Conservation (phyloP, 2,797 vertebrate genomes). For the Chelon labrosus region DNA sequence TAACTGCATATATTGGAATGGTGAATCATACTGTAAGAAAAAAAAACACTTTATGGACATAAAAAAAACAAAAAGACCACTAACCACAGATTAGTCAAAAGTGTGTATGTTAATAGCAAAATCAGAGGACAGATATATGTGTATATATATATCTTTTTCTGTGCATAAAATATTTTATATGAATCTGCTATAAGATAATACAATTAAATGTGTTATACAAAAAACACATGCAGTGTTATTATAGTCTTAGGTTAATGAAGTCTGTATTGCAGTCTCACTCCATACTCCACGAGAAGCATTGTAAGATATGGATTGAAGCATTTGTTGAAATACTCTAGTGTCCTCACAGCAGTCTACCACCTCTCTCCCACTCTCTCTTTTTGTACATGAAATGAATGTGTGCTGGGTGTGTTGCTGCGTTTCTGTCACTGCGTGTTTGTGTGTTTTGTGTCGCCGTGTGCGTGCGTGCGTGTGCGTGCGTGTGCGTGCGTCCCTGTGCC, state of each 20-base stretch:
- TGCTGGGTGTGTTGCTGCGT: conserved; percentile 32
- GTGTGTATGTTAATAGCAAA: too few species aligned
- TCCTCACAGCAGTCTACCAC: conserved; percentile 56
- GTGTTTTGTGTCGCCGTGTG: not conserved
- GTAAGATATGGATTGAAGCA: conserved; percentile 28
- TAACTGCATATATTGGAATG: conserved; percentile 14
- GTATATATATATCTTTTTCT: too few species aligned
- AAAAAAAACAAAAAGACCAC: too few species aligned
- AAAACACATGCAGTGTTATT: conserved; percentile 16
- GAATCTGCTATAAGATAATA: too few species aligned
- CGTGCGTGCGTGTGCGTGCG: not conserved
- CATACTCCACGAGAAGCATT: conserved; percentile 27
- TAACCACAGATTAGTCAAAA: too few species aligned
- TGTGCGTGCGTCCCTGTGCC: conserved; percentile 19
- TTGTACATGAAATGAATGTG: conserved; percentile 58
- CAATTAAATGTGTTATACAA: not conserved
- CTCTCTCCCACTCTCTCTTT: conserved; percentile 65
- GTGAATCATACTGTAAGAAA: conserved; percentile 10
- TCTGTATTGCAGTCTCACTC: conserved; percentile 8
- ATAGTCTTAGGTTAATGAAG: not conserved
- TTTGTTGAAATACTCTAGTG: conserved; percentile 45
- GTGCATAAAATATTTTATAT: too few species aligned
- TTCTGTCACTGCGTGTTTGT: conserved; percentile 33
- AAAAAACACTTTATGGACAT: conserved; percentile 1
- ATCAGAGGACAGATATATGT: too few species aligned